These are phyloP conservation scores for Lamprologus speciosus DNA, from an alignment of 2,113 vertebrate species.

Conservation along the genomic window DNA sequence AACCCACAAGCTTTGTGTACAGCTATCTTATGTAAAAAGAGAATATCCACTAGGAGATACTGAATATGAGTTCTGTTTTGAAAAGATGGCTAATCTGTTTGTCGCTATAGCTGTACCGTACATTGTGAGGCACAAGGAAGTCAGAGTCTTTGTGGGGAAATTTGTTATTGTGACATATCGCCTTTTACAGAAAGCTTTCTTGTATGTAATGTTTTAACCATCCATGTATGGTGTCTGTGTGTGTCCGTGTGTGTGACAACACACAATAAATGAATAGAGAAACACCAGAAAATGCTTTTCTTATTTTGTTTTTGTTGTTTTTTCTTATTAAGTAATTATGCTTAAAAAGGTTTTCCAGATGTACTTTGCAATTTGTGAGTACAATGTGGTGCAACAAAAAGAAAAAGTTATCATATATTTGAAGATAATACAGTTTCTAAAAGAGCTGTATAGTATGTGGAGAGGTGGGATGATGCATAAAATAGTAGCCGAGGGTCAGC, in stretches of 20 bases:
- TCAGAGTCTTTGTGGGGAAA: neutral
- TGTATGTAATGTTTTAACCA: neutral
- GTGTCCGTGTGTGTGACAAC: neutral
- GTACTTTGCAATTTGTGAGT: neutral
- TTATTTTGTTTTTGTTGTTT: neutral
- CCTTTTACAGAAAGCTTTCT: neutral
- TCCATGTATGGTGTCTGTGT: neutral
- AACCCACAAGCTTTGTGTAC: neutral
- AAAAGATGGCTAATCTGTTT: neutral
- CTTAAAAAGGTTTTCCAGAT: neutral
- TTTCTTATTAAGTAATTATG: neutral
- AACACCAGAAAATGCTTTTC: neutral
- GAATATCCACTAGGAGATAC: neutral
- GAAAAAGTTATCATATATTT: neutral
- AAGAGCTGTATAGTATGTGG: neutral
- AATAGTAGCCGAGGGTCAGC: neutral
- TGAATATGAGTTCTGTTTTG: neutral
- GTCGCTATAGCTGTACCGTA: neutral
- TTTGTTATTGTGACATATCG: neutral
- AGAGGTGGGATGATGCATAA: neutral
- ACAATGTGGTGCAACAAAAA: neutral
- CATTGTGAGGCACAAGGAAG: neutral
- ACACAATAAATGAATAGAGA: neutral
- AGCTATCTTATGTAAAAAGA: neutral
- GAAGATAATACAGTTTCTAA: neutral